phyloP scores from a whole-genome alignment of 2,797 vertebrate genomes.

The Betta splendens region DNA sequence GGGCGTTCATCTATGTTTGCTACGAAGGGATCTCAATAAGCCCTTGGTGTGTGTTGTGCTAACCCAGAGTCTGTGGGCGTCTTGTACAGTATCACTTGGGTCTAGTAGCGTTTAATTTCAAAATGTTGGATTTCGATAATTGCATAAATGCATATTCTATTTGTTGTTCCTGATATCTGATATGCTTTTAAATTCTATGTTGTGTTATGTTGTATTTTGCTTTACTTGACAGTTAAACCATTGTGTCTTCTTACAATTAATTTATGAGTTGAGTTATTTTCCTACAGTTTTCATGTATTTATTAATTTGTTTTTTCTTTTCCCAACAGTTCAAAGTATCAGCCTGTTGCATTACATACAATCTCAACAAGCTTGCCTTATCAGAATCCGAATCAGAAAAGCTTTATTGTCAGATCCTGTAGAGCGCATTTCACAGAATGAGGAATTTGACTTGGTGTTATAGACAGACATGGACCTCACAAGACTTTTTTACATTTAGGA shows the following conservation, averaged over 20 bases:
- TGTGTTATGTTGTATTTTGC: not conserved
- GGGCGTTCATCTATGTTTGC: constrained; percentile 37
- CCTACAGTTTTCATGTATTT: constrained; percentile 23
- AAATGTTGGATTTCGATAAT: constrained; percentile 15
- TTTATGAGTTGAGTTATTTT: constrained; percentile 17
- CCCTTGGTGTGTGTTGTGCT: constrained; percentile 13
- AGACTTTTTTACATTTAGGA: too few relatives aligned
- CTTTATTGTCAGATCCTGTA: too few relatives aligned
- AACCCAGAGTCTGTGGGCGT: constrained; percentile 26
- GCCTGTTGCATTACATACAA: constrained; percentile 12
- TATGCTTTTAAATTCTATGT: not conserved
- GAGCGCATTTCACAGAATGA: too few relatives aligned
- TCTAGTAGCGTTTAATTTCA: constrained; percentile 5
- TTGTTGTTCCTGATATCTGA: too few relatives aligned
- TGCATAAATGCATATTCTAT: too few relatives aligned
- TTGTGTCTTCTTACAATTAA: not conserved
- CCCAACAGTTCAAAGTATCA: constrained; percentile 9
- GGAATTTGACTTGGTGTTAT: too few relatives aligned
- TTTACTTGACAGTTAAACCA: not conserved
- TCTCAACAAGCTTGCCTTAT: too few relatives aligned
- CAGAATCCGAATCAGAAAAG: too few relatives aligned
- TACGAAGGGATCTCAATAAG: constrained; percentile 45
- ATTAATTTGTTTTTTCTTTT: constrained; percentile 44
- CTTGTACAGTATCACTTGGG: constrained; percentile 9
- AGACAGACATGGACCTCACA: too few relatives aligned